These are phyloP conservation scores for Fratercula arctica DNA, from an alignment of 2,797 vertebrate genomes.

Conservation along the genomic window DNA sequence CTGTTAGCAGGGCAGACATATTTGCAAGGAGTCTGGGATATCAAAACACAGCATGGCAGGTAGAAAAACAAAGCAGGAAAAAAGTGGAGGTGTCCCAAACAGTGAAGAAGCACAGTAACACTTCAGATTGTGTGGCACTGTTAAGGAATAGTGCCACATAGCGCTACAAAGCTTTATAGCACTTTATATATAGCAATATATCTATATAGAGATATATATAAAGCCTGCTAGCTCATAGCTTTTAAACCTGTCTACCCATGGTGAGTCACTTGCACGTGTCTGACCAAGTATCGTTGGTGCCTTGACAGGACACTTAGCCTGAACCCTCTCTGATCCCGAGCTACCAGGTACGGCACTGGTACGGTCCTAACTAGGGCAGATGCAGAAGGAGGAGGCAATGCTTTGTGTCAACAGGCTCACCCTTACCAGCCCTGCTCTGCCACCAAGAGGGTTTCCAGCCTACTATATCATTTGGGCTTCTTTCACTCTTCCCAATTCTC, in stretches of 20 bases:
- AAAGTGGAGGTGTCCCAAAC: neutral
- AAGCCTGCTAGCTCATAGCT: neutral
- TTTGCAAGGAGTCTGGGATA: neutral
- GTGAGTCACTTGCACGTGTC: neutral
- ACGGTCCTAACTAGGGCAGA: neutral
- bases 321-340: neutral
- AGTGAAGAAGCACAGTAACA: neutral
- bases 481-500: neutral
- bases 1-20: neutral
- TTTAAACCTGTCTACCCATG: neutral
- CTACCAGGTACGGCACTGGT: neutral
- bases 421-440: neutral
- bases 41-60: neutral
- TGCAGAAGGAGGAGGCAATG: neutral
- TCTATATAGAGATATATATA: neutral
- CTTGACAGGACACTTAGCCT: neutral
- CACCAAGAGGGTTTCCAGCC: neutral
- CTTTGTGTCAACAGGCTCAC: neutral
- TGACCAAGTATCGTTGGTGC: neutral
- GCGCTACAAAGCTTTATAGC: too few relatives aligned
- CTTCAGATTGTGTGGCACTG: neutral
- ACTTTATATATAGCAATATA: too few relatives aligned
- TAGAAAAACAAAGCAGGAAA: neutral
- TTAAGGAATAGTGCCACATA: neutral
- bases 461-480: neutral